phyloP scores from a whole-genome alignment of 2,888 invertebrate species.

The Ceramica pisi region DNA sequence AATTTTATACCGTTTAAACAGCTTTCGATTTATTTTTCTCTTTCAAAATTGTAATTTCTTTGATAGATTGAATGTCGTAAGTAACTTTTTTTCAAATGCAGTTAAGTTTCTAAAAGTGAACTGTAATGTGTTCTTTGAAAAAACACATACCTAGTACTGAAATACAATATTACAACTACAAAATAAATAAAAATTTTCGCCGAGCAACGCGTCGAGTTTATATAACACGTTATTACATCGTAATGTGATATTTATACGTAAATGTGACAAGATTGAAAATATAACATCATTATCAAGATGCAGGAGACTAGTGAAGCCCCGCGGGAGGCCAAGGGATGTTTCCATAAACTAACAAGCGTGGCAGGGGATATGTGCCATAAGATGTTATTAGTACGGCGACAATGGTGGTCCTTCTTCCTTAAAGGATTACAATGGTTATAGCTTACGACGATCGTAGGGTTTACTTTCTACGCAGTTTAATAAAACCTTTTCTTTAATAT shows the following conservation, averaged over 20 bases:
- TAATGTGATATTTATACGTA: conserved; percentile 30
- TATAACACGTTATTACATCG: conserved; percentile 9
- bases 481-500: neutral
- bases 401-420: conserved; percentile 18
- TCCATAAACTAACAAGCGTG: conserved; percentile 43
- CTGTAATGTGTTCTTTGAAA: too few relatives aligned
- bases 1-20: too few relatives aligned
- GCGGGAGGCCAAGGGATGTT: conserved; percentile 38
- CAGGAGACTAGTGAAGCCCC: conserved; percentile 33
- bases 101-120: too few relatives aligned
- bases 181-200: neutral
- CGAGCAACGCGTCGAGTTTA: neutral
- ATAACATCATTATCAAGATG: conserved; percentile 40
- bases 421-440: conserved; percentile 36
- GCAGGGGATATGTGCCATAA: conserved; percentile 45
- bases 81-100: too few relatives aligned
- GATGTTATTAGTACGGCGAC: conserved; percentile 44
- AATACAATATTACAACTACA: neutral
- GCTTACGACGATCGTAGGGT: neutral
- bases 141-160: neutral
- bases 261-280: conserved; percentile 45
- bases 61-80: too few relatives aligned
- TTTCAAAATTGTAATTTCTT: too few relatives aligned
- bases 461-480: neutral
- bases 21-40: too few relatives aligned